Percentiles rank a stretch among this genome's conserved stretches.
Evolutionary conservation across 2,888 invertebrate genomes (phyloP).

Genomic region (Clunio marinus): DNA sequence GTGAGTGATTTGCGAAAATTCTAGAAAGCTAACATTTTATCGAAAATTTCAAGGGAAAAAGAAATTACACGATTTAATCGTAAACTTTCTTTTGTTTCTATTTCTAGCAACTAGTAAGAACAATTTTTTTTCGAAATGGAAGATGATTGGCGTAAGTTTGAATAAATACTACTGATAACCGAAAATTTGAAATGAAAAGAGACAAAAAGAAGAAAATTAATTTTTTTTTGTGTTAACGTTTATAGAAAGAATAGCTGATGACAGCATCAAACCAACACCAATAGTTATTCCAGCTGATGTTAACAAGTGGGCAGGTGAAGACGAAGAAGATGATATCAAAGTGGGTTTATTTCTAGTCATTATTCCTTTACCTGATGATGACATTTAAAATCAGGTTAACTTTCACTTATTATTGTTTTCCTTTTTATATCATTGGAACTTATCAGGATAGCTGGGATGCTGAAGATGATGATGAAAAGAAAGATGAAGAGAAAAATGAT

Average conservation of each 20-base stretch:
- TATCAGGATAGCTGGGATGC: conserved; percentile 92
- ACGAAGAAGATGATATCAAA: conserved; percentile 82
- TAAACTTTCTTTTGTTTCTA: neutral
- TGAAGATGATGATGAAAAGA: conserved; percentile 72
- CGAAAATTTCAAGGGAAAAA: too few species aligned
- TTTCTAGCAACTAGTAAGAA: neutral
- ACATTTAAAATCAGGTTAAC: conserved; percentile 25
- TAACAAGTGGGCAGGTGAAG: conserved; percentile 85
- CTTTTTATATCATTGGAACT: conserved; percentile 37
- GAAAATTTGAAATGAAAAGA: too few species aligned
- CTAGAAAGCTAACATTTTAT: too few species aligned
- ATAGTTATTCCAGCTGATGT: conserved; percentile 55
- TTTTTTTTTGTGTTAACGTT: conserved; percentile 37
- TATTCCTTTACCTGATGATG: neutral
- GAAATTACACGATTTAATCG: neutral
- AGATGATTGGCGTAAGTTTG: conserved; percentile 64
- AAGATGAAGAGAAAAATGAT: conserved; percentile 68
- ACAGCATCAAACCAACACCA: conserved; percentile 65
- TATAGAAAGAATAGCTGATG: conserved; percentile 49
- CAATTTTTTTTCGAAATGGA: conserved; percentile 55
- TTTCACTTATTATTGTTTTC: conserved; percentile 4
- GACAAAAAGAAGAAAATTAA: neutral
- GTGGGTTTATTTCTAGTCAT: conserved; percentile 50
- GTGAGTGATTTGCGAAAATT: too few species aligned
- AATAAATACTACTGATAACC: neutral